These are phyloP conservation scores for Aphodius sticticus DNA, from an alignment of 2,888 invertebrate species.

Conservation along the genomic window DNA sequence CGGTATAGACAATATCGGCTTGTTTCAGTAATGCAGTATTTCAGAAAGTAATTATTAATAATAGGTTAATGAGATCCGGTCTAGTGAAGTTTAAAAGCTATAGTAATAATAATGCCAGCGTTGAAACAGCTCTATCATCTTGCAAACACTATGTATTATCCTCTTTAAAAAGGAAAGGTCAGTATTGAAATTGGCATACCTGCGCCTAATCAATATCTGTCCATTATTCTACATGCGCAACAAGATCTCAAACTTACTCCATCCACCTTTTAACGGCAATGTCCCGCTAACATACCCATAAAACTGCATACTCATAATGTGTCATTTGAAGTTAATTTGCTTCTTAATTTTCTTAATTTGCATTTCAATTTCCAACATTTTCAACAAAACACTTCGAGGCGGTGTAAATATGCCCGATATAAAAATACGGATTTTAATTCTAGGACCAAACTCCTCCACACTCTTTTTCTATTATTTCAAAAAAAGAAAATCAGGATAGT, in stretches of 20 bases:
- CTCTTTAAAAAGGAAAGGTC: no score
- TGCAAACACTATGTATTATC: no score
- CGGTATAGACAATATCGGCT: no score
- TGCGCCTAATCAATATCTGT: neutral
- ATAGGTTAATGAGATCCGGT: no score
- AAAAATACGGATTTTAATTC: neutral
- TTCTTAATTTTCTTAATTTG: neutral
- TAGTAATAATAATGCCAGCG: no score
- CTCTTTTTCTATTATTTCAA: neutral
- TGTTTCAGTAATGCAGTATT: no score
- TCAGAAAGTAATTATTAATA: no score
- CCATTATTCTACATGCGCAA: neutral
- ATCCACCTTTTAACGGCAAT: neutral
- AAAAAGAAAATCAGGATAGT: neutral
- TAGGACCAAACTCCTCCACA: neutral
- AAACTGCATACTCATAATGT: neutral
- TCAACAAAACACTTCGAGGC: neutral
- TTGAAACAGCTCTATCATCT: no score
- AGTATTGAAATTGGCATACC: no score
- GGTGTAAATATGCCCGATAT: neutral
- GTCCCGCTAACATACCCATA: neutral
- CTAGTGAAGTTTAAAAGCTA: no score
- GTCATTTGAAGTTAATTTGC: neutral
- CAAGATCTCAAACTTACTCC: no score
- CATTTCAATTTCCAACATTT: no score